phyloP scores from a whole-genome alignment of 2,888 invertebrate species.

The Notodonta ziczac region DNA sequence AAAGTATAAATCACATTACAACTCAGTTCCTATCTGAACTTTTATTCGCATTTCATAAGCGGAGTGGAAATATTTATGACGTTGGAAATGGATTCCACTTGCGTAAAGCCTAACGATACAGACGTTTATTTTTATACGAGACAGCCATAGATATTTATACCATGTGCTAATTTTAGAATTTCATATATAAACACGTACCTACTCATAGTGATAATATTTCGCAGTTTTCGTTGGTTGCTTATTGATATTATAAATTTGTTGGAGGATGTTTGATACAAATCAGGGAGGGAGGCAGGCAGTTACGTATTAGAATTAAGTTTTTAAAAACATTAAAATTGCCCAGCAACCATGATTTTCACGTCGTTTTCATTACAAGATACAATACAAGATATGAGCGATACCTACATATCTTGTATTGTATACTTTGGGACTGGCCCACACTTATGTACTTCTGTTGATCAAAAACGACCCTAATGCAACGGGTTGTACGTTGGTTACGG shows the following conservation, averaged over 20 bases:
- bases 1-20: not conserved
- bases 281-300: no score
- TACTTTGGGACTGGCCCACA: no score
- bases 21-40: conserved; percentile 11
- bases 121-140: conserved; percentile 26
- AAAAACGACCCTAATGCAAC: no score
- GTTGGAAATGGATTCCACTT: conserved; percentile 25
- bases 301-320: no score
- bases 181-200: not conserved
- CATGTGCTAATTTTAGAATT: not conserved
- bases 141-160: conserved; percentile 17
- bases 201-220: not conserved
- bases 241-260: not conserved
- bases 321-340: no score
- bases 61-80: conserved; percentile 25
- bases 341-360: no score
- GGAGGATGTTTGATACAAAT: not conserved
- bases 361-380: no score
- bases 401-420: no score
- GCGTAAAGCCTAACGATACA: conserved; percentile 24
- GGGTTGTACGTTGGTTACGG: no score
- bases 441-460: no score
- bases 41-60: conserved; percentile 12
- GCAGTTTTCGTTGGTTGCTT: not conserved
- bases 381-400: no score